Conservation (phyloP, 2,113 vertebrate genomes). For the Pseudolaguvia tuberculata region DNA sequence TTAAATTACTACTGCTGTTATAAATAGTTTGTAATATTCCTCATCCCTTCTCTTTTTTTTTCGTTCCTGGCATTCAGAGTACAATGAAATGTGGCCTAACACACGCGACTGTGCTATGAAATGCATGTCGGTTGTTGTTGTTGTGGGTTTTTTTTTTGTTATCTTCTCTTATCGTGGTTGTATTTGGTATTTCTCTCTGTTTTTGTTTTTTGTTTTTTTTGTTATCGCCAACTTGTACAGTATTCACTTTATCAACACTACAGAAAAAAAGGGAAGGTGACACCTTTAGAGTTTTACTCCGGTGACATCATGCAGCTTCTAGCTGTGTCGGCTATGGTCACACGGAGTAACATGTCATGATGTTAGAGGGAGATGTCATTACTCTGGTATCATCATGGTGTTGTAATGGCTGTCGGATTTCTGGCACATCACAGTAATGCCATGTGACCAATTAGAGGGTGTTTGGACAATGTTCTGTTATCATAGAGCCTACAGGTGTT, state of each 20-base stretch:
- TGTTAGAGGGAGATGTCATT: not conserved
- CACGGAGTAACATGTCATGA: conserved; percentile 42
- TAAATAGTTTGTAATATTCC: conserved; percentile 56
- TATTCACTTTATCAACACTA: conserved; percentile 63
- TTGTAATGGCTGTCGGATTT: not conserved
- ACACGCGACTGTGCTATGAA: conserved; percentile 65
- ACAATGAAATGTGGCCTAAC: conserved; percentile 60
- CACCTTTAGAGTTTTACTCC: not conserved
- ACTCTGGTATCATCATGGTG: not conserved
- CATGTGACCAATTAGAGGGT: not conserved
- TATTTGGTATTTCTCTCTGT: conserved; percentile 38
- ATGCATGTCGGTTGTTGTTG: conserved; percentile 58
- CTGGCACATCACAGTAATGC: not conserved
- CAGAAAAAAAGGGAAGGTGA: conserved; percentile 55
- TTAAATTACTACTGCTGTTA: conserved; percentile 66
- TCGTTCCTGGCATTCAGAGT: conserved; percentile 55
- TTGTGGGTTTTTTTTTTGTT: conserved; percentile 48
- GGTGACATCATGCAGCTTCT: not conserved
- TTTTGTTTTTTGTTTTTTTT: no score
- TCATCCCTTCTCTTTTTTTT: conserved; percentile 52
- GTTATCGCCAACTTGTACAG: conserved; percentile 71
- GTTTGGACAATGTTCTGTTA: not conserved
- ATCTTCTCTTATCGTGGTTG: conserved; percentile 60
- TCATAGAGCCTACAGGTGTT: not conserved
- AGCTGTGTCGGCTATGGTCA: not conserved